Conservation (phyloP, 2,113 vertebrate species). For the Columbina picui region DNA sequence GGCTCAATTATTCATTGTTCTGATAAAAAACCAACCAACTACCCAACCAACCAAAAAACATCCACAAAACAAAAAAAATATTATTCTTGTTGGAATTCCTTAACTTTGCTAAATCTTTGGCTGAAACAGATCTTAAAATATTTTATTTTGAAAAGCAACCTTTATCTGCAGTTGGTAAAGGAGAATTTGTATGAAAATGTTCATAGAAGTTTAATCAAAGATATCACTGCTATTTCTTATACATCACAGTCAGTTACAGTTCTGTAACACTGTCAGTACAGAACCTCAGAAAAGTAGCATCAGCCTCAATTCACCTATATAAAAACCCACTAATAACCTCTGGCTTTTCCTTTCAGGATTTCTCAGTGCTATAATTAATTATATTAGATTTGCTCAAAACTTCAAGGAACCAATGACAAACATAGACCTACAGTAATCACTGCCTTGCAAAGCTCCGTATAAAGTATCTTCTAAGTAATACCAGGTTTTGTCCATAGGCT, state of each 20-base stretch:
- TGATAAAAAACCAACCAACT: not conserved
- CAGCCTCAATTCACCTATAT: not conserved
- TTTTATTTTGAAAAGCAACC: not conserved
- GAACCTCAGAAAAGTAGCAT: not conserved
- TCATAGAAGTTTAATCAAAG: not conserved
- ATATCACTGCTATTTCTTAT: not conserved
- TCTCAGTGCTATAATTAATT: not conserved
- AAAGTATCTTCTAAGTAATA: not conserved
- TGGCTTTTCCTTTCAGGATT: not conserved
- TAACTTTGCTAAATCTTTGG: not conserved
- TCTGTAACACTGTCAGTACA: not conserved
- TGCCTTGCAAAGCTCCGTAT: not conserved
- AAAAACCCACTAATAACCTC: not conserved
- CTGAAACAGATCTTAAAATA: not conserved
- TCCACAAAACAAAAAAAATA: not conserved
- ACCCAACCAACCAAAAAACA: no score
- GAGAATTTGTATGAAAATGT: not conserved
- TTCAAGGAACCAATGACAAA: not conserved
- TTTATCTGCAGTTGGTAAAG: not conserved
- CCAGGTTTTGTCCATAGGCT: not conserved
- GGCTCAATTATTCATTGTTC: not conserved
- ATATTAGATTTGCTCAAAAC: not conserved
- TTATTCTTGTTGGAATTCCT: not conserved
- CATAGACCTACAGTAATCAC: not conserved
- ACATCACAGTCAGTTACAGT: not conserved